A percentile compares a stretch with the other conserved stretches of the same genome.
These are phyloP conservation scores for Astreopora myriophthalma DNA, from an alignment of 64 coral and sea anemone genomes.

Conservation along the genomic window DNA sequence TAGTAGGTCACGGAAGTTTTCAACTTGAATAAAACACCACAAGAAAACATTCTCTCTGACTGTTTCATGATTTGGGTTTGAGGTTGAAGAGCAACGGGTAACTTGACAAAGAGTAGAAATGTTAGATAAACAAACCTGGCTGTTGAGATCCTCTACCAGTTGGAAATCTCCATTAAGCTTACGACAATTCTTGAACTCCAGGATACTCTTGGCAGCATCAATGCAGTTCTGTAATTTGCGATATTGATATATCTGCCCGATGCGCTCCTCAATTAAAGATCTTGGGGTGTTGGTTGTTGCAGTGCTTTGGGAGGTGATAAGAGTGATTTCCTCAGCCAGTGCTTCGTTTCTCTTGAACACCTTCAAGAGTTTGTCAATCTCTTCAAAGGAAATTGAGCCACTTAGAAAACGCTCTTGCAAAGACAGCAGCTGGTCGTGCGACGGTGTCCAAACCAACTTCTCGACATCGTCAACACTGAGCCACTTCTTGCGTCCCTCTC, in stretches of 20 bases:
- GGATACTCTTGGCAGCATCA: constrained; percentile 18
- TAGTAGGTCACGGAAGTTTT: too few relatives aligned
- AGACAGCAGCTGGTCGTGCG: neutral
- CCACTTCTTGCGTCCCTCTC: neutral
- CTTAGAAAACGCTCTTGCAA: neutral
- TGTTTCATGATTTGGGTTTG: too few relatives aligned
- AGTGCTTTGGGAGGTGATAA: neutral
- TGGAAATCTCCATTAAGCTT: constrained; percentile 34
- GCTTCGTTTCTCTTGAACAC: neutral
- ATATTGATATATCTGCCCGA: constrained; percentile 21
- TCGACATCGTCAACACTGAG: constrained; percentile 42
- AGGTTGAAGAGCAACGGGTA: neutral
- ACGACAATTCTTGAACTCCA: constrained; percentile 24
- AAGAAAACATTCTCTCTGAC: too few relatives aligned
- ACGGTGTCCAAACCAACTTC: constrained; percentile 34
- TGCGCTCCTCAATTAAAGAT: neutral
- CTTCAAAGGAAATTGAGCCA: constrained; percentile 7
- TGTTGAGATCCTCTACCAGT: neutral
- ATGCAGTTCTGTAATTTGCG: neutral
- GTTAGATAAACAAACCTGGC: neutral
- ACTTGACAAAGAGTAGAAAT: neutral
- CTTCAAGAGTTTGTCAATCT: constrained; percentile 62
- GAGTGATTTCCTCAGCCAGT: constrained; percentile 21
- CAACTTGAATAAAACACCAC: too few relatives aligned
- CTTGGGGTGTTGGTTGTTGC: too few relatives aligned